A percentile compares a stretch with the other conserved stretches of the same genome.
Conservation (phyloP, 1,140 invertebrate genomes). For the Trachelipus rathkii region DNA sequence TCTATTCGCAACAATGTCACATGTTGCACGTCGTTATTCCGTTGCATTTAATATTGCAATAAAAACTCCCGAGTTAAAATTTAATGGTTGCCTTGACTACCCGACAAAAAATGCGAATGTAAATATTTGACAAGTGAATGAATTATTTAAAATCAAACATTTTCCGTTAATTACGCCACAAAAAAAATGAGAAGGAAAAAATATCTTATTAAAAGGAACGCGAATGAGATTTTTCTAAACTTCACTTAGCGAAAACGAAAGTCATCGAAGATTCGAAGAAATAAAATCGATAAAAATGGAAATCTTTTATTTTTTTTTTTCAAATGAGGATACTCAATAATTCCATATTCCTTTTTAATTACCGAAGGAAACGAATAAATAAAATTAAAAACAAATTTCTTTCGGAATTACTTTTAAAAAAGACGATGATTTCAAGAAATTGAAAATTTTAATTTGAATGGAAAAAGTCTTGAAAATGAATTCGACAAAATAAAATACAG, state of each 20-base stretch:
- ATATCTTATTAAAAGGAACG: too few relatives aligned
- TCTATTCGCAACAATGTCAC: background rate
- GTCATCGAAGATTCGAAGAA: too few relatives aligned
- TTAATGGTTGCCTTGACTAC: conserved; percentile 3
- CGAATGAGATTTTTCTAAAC: too few relatives aligned
- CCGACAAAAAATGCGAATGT: background rate
- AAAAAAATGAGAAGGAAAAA: background rate
- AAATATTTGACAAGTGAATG: background rate
- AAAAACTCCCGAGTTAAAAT: background rate
- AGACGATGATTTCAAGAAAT: background rate
- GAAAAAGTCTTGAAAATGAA: conserved; percentile 3
- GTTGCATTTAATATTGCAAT: conserved; percentile 10
- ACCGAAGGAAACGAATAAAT: too few relatives aligned
- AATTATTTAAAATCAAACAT: conserved; percentile 10
- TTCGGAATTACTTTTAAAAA: too few relatives aligned
- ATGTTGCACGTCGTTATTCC: conserved; percentile 1
- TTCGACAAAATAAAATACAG: background rate
- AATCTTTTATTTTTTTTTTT: too few relatives aligned
- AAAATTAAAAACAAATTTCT: too few relatives aligned
- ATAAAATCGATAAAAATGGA: too few relatives aligned
- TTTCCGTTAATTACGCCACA: background rate
- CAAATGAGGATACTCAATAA: too few relatives aligned
- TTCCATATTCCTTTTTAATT: too few relatives aligned
- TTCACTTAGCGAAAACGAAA: too few relatives aligned
- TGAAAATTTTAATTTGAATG: conserved; percentile 4